Base-by-base conservation (phyloP, 2,888 invertebrate genomes). In the Crossocerus cetratus region DNA sequence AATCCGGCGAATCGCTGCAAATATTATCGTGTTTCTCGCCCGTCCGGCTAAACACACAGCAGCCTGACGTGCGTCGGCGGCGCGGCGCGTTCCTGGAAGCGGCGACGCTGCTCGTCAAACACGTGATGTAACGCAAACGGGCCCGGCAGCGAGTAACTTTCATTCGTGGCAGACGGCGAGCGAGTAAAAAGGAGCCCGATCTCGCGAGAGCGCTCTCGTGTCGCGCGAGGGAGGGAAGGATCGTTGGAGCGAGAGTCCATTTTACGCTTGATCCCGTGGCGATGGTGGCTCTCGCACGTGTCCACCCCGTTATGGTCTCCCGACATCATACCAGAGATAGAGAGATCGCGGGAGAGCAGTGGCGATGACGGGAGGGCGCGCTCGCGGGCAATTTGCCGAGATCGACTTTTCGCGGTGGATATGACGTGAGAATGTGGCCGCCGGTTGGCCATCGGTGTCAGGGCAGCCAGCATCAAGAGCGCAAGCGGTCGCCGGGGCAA, bases 21-120 rank as follows among this genome's bases (percentile, higher is more conserved):
- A 70, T 70, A 70, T 70, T 67, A 70, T 66, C 70, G 66, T 70
- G 66, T 61, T 60, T 57, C 66, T 67, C 70, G 57, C 66, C 66
- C 66, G 61, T 56, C 61, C 57, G 66, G 61, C 66, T 66, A 61
- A 67, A 70, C 65, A 45, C 21, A 45, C 54, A n/a, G 14, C 54
- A 43, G n/a, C 22, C 21, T 16, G 55, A 23, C 21, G 21, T 43
- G 18, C n/a, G 32, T 32, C 32, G 32, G 32, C 8, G 8, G 32
- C 32, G 32, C 11, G 8, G 32, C 11, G 11, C 43, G 14, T 20
- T 43, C 21, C 43, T 16, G 44, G 44, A 43, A 49, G 13, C 49
- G 32, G 32, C 32, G 32, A 32, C 42, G 16, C 43, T 4, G 16
- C 44, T 43, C 44, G 8, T 59, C 43, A 59, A 59, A 59, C 32